These are phyloP conservation scores for Clarias fuscus DNA, from an alignment of 2,797 vertebrate genomes.

Conservation along the genomic window DNA sequence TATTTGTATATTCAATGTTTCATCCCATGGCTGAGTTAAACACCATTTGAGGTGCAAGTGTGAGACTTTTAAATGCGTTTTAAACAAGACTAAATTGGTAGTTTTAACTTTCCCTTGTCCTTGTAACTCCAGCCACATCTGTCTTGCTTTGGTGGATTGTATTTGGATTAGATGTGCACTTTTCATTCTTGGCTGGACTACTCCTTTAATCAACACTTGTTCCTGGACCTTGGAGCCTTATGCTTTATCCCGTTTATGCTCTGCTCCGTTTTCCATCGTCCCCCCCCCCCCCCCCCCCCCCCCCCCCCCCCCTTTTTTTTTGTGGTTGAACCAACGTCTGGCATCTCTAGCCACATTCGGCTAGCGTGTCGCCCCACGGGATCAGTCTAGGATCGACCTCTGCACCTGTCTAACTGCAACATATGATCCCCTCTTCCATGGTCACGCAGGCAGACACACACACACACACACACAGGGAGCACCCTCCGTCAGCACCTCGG, in stretches of 20 bases:
- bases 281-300: not conserved
- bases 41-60: not conserved
- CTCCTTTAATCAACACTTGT: not conserved
- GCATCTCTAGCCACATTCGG: slow-evolving; percentile 48
- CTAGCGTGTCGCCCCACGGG: slow-evolving; percentile 55
- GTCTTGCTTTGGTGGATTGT: not conserved
- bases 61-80: not conserved
- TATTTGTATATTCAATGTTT: not conserved
- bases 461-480: not conserved
- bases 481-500: slow-evolving; percentile 63
- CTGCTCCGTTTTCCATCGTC: not conserved
- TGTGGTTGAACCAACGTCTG: slow-evolving; percentile 42
- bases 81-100: not conserved
- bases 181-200: not conserved
- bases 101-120: not conserved
- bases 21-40: not conserved
- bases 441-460: slow-evolving; percentile 19
- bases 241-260: not conserved
- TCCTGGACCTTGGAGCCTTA: not conserved
- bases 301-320: not conserved
- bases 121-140: not conserved
- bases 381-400: slow-evolving; percentile 64
- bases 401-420: slow-evolving; percentile 71
- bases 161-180: not conserved
- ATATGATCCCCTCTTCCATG: slow-evolving; percentile 65